Evolutionary conservation across 2,888 invertebrate species (phyloP).

Genomic region (Polymixis flavicincta): DNA sequence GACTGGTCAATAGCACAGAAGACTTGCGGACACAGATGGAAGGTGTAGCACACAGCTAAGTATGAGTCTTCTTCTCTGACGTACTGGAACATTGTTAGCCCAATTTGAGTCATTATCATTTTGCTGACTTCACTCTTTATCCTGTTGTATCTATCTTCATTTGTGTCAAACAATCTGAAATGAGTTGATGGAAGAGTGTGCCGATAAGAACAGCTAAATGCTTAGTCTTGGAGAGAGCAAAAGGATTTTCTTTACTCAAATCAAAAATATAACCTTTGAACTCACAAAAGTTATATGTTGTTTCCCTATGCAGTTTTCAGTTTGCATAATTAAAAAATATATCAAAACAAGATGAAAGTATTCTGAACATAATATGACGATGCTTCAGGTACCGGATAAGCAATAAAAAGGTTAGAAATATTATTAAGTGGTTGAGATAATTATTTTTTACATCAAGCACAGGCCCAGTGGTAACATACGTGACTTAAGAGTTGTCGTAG

Average conservation of each 20-base stretch:
- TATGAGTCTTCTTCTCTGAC: slow-evolving; percentile 91
- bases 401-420: neutral
- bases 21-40: slow-evolving; percentile 92
- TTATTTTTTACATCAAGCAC: neutral
- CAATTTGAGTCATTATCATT: slow-evolving; percentile 93
- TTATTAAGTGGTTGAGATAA: neutral
- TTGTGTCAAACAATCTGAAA: slow-evolving; percentile 85
- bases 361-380: neutral
- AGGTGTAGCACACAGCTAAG: slow-evolving; percentile 91
- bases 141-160: slow-evolving; percentile 81
- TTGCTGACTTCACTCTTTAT: slow-evolving; percentile 82
- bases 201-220: neutral
- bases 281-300: too few species aligned
- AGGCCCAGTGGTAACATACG: neutral
- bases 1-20: slow-evolving; percentile 91
- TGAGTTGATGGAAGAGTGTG: neutral
- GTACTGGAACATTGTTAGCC: slow-evolving; percentile 92
- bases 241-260: neutral
- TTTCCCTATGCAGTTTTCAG: too few species aligned
- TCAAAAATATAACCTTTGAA: neutral
- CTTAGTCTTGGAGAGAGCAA: neutral
- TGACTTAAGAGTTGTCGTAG: too few species aligned
- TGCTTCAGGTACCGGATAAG: neutral
- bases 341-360: neutral
- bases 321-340: too few species aligned